Percentiles rank a stretch among this genome's conserved stretches.
These are phyloP conservation scores for Phasianus colchicus DNA, from an alignment of 2,113 vertebrate species.

Conservation along the genomic window DNA sequence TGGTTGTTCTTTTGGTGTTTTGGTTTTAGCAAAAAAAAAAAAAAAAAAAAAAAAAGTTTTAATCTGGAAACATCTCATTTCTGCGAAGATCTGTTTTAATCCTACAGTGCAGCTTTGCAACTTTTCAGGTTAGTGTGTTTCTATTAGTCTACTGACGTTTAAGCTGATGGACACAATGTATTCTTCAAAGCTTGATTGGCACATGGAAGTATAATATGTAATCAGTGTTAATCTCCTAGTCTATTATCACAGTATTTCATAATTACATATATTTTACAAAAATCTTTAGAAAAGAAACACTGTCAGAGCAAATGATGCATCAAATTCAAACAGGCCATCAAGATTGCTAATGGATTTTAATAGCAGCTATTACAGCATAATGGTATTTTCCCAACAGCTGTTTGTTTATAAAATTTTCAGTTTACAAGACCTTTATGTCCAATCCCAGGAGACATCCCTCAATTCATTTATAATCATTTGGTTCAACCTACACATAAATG, in stretches of 20 bases:
- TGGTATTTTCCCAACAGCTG: slow-evolving; percentile 87
- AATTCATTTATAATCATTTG: slow-evolving; percentile 84
- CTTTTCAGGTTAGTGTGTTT: slow-evolving; percentile 21
- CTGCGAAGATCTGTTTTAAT: neutral
- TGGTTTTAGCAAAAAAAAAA: too few species aligned
- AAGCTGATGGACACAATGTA: neutral
- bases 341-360: slow-evolving; percentile 89
- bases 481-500: slow-evolving; percentile 81
- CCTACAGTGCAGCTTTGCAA: neutral
- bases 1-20: neutral
- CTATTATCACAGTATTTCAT: slow-evolving; percentile 60
- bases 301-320: slow-evolving; percentile 86
- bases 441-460: slow-evolving; percentile 80
- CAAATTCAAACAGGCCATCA: slow-evolving; percentile 86
- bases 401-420: slow-evolving; percentile 86
- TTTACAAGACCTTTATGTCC: slow-evolving; percentile 86
- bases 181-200: slow-evolving; percentile 53
- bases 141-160: neutral
- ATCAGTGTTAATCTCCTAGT: slow-evolving; percentile 72
- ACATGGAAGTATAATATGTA: slow-evolving; percentile 20
- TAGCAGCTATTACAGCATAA: slow-evolving; percentile 86
- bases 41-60: neutral
- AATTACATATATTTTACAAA: slow-evolving; percentile 76
- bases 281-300: slow-evolving; percentile 79
- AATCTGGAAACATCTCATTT: slow-evolving; percentile 10